Percentiles rank a stretch among this genome's conserved stretches.
These are phyloP conservation scores for Uromys caudimaculatus DNA, from an alignment of 2,797 vertebrate species.

Conservation along the genomic window DNA sequence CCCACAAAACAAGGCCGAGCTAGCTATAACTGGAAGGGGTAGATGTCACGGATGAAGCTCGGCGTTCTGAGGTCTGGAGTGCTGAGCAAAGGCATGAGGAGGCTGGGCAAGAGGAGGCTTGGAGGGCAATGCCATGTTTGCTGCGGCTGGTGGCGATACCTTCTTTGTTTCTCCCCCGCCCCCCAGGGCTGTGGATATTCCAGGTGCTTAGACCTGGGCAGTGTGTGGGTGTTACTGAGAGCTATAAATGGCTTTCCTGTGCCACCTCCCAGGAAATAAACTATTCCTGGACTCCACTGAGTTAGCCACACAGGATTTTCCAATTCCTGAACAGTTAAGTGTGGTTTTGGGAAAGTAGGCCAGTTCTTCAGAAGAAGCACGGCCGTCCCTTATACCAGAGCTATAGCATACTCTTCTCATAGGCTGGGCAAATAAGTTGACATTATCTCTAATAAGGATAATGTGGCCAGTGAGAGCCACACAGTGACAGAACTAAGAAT, in stretches of 20 bases:
- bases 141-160: not conserved
- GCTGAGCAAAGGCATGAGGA: not conserved
- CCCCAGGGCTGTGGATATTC: not conserved
- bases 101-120: not conserved
- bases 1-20: not conserved
- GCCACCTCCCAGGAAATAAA: not conserved
- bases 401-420: not conserved
- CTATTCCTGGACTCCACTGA: not conserved
- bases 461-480: not conserved
- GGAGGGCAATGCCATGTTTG: not conserved
- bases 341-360: not conserved
- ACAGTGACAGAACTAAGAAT: not conserved
- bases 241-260: not conserved
- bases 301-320: not conserved
- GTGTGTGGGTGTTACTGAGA: not conserved
- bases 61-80: not conserved
- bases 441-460: not conserved
- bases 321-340: not conserved
- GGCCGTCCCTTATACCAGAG: not conserved
- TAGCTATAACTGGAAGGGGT: not conserved
- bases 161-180: not conserved
- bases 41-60: no score
- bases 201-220: not conserved
- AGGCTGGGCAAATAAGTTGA: not conserved
- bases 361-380: no score